Evolutionary conservation across 2,888 invertebrate species (phyloP).

Genomic region (Chloroclystis v-ata): DNA sequence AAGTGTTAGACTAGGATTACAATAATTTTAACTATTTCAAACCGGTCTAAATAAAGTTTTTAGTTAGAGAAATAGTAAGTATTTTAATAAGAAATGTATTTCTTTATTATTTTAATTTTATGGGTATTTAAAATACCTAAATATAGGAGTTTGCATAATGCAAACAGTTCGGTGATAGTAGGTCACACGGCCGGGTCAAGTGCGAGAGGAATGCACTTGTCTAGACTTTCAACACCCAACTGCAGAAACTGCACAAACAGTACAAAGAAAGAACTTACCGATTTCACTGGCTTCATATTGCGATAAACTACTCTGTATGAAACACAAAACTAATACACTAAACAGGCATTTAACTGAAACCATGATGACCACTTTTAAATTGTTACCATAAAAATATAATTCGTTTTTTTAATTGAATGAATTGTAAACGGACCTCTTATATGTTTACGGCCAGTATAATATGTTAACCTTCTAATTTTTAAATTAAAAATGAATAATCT

Average conservation of each 20-base stretch:
- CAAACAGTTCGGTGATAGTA: neutral
- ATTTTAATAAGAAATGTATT: no score
- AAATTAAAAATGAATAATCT: conserved; percentile 5
- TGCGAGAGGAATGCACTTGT: neutral
- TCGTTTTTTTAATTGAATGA: neutral
- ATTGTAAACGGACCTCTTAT: no score
- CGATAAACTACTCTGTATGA: conserved; percentile 40
- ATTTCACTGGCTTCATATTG: conserved; percentile 49
- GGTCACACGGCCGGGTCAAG: neutral
- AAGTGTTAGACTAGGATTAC: no score
- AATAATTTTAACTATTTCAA: no score
- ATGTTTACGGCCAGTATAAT: no score
- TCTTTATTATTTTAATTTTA: no score
- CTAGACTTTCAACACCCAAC: neutral
- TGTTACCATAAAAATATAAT: neutral
- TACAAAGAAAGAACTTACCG: conserved; percentile 37
- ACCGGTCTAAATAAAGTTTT: no score
- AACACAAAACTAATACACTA: conserved; percentile 47
- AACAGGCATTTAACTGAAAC: conserved; percentile 33
- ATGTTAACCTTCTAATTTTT: no score
- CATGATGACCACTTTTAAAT: conserved; percentile 35
- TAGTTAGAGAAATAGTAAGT: no score
- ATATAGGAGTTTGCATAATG: neutral
- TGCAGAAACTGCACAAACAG: neutral
- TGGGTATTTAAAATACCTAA: neutral